Conservation (phyloP, 1,140 invertebrate species). For the Drosophila pseudoananassae region DNA sequence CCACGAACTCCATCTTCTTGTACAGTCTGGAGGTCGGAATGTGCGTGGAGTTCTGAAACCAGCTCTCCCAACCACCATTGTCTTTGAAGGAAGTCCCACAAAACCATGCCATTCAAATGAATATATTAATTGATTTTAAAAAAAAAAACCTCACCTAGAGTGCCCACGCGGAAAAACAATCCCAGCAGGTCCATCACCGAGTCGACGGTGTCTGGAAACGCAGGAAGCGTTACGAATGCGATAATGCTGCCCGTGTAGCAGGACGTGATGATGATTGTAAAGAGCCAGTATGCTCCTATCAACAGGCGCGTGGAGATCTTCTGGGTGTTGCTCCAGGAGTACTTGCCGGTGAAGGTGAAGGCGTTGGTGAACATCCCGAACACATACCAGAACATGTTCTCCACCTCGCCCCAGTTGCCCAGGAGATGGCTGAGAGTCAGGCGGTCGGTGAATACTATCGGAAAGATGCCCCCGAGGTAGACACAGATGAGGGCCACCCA, state of each 20-base stretch:
- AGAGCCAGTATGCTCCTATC: constrained; percentile 91
- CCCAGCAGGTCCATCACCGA: constrained; percentile 87
- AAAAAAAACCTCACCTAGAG: constrained; percentile 57
- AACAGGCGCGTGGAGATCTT: constrained; percentile 88
- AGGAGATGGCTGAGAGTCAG: constrained; percentile 87
- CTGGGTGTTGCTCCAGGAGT: constrained; percentile 88
- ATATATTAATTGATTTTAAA: background rate
- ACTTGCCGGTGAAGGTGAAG: constrained; percentile 88
- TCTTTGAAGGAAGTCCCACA: constrained; percentile 83
- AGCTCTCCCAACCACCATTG: constrained; percentile 88
- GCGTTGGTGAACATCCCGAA: constrained; percentile 92
- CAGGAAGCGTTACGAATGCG: constrained; percentile 90
- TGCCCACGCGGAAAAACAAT: constrained; percentile 85
- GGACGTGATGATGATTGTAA: constrained; percentile 91
- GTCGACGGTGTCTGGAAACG: constrained; percentile 89
- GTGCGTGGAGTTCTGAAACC: constrained; percentile 88
- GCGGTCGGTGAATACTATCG: constrained; percentile 89
- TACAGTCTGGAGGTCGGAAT: constrained; percentile 86
- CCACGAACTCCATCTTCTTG: constrained; percentile 88
- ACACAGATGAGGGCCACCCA: constrained; percentile 89
- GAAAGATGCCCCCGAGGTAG: constrained; percentile 89
- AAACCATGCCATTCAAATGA: background rate
- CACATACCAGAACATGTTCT: constrained; percentile 92
- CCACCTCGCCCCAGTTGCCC: constrained; percentile 88
- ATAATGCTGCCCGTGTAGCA: constrained; percentile 92